Percentiles rank a stretch among this genome's conserved stretches.
Conservation (phyloP, 2,113 vertebrate species). For the Andinoacara biseriatus region DNA sequence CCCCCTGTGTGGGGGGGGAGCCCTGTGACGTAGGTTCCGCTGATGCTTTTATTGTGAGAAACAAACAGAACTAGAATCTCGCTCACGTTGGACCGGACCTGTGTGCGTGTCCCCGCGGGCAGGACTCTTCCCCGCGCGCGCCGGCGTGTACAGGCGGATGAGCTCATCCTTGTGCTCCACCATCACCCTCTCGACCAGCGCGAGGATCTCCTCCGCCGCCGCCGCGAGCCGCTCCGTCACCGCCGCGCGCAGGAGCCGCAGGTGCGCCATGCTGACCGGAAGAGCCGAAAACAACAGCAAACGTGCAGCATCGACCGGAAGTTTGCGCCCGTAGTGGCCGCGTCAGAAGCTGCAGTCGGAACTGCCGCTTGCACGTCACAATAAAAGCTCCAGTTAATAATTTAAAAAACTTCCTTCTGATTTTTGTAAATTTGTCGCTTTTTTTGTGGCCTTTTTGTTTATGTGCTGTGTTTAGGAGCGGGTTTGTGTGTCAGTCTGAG, state of each 20-base stretch:
- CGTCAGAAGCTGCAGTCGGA: background rate
- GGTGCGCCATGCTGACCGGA: background rate
- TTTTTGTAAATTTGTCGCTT: too few species aligned
- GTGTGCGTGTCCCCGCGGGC: background rate
- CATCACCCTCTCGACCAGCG: conserved; percentile 2
- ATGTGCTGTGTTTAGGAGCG: too few species aligned
- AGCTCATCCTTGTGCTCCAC: background rate
- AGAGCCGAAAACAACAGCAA: background rate
- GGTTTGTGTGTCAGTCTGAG: too few species aligned
- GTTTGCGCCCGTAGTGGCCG: background rate
- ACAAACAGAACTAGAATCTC: background rate
- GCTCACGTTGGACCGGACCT: background rate
- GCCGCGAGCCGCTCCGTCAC: conserved; percentile 2
- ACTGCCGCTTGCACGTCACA: background rate
- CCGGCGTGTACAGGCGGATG: background rate
- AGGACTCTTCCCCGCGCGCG: background rate
- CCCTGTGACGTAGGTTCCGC: background rate
- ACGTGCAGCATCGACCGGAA: background rate
- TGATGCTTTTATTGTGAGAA: background rate
- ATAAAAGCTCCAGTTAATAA: background rate
- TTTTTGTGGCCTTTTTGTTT: too few species aligned
- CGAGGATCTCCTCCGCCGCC: conserved; percentile 11
- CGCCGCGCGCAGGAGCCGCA: conserved; percentile 1
- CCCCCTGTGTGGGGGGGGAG: background rate
- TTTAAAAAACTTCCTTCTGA: too few species aligned